These are phyloP conservation scores for Malacoraja senta DNA, from an alignment of 2,797 vertebrate species.

Conservation along the genomic window DNA sequence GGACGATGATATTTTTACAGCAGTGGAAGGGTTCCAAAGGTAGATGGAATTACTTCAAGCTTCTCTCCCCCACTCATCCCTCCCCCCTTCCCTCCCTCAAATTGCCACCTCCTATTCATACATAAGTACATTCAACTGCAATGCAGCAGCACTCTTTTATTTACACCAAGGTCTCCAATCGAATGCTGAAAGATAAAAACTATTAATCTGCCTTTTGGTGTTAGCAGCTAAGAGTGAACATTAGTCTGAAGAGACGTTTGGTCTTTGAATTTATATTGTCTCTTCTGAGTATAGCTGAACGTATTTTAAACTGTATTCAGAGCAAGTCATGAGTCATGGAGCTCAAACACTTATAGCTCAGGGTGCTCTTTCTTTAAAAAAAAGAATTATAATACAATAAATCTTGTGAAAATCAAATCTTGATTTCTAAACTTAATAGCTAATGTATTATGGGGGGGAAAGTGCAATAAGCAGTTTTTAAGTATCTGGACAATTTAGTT, in stretches of 20 bases:
- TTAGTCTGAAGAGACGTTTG: background rate
- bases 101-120: too few species aligned
- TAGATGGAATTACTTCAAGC: too few species aligned
- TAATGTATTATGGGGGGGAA: too few species aligned
- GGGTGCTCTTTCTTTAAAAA: background rate
- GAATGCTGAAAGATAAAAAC: background rate
- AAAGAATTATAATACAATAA: background rate
- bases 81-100: too few species aligned
- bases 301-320: background rate
- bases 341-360: background rate
- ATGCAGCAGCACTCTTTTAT: conserved; percentile 2
- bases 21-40: too few species aligned
- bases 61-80: too few species aligned
- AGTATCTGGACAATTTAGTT: too few species aligned
- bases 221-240: background rate
- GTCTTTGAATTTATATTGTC: too few species aligned
- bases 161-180: background rate
- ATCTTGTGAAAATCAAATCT: background rate
- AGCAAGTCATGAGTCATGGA: background rate
- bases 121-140: background rate
- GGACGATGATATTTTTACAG: too few species aligned
- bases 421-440: background rate
- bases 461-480: too few species aligned
- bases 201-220: background rate
- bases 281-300: background rate